Evolutionary conservation across 2,797 vertebrate species (phyloP), one percentile per base, ranked within the genome.

Genomic region (Moxostoma hubbsi): DNA sequence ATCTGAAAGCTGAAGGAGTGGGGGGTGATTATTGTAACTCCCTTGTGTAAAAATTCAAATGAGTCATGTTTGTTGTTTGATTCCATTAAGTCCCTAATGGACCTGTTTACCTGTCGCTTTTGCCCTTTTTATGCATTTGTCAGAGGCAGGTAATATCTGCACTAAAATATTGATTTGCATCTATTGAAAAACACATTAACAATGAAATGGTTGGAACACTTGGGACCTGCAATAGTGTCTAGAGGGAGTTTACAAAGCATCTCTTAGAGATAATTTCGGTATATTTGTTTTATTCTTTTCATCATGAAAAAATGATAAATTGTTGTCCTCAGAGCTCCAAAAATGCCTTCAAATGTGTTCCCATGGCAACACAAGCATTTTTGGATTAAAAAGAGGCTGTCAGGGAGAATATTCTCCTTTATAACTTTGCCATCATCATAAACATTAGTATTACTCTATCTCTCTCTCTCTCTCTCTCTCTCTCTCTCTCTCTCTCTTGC

Each of bases 61-160:
- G 87, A 92, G 92, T 93, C 89, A 91, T 15, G 59, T 85, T 80
- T 69, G 83, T 86, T 87, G 91, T 93, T 91, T 91, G 90, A 91
- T 90, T 92, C 87, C 84, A 92, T 93, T 92, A 90, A 74, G 83
- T 87, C 79, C 79, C 86, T 79, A 79, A 84, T 75, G 77, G 75
- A 79, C 59, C 75, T 68, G 72, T 77, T 79, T 70, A 61, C 66
- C 15, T 46, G 71, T 81, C 67, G 13, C 69, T 81, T 81, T 64
- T 84, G 64, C 55, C 61, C 10, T 50, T 78, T 57, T 43, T 47
- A 50, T 67, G 50, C 59, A 71, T 82, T 79, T 74, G 45, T 82
- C 81, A 80, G 46, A 51, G 57, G 18, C 46, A 68, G 50, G 59
- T 77, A 77, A 80, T 80, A 62, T 77, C 73, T 61, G 36, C 55